Evolutionary conservation across 2,888 invertebrate genomes (phyloP).

Genomic region (Sepiola atlantica): DNA sequence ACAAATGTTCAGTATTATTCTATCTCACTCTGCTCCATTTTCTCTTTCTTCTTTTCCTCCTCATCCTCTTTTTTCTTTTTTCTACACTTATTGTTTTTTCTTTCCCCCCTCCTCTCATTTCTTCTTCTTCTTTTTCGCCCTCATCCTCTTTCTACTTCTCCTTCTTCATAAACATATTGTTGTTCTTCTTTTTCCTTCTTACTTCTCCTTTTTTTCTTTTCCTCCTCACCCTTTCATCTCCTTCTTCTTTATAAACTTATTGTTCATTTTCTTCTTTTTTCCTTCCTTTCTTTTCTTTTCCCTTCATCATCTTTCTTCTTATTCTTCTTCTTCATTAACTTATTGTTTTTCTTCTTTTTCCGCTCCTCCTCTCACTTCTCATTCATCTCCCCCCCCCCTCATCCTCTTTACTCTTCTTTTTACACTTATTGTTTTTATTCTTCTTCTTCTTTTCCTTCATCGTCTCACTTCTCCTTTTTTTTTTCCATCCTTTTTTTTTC

Average conservation of each 20-base stretch:
- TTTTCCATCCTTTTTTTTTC: too few species aligned
- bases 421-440: neutral
- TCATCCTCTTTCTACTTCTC: neutral
- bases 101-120: too few species aligned
- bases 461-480: neutral
- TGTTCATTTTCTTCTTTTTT: too few species aligned
- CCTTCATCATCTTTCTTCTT: neutral
- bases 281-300: neutral
- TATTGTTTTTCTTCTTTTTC: too few species aligned
- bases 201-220: neutral
- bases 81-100: too few species aligned
- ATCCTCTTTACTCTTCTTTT: too few species aligned
- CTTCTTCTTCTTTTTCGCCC: neutral
- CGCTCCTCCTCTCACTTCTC: neutral
- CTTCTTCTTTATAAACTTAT: too few species aligned
- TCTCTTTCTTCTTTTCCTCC: neutral
- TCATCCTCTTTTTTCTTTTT: too few species aligned
- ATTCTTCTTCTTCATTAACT: too few species aligned
- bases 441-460: neutral
- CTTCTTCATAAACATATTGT: too few species aligned
- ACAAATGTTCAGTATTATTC: too few species aligned
- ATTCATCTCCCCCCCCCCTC: neutral
- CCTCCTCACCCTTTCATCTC: neutral
- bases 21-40: too few species aligned
- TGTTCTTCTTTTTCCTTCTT: neutral